Evolutionary conservation across 2,888 invertebrate genomes (phyloP).

Genomic region (Ephialtes manifestator): DNA sequence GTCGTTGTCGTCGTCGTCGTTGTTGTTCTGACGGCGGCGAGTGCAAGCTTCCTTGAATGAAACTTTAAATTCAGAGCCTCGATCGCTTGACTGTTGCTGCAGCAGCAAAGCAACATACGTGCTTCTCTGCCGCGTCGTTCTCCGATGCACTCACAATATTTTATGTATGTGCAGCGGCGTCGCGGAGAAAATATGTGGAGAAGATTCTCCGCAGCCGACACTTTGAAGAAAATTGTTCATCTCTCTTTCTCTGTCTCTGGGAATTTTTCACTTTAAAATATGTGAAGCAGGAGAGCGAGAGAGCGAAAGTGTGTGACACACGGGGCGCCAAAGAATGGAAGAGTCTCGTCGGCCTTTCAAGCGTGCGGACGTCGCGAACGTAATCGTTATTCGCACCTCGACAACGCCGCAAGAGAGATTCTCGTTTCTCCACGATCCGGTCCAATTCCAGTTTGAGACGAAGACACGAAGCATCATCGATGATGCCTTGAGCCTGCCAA

Average conservation of each 20-base stretch:
- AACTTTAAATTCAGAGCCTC: conserved; percentile 67
- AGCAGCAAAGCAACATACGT: conserved; percentile 19
- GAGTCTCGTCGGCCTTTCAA: conserved; percentile 2
- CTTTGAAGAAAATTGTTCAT: conserved; percentile 6
- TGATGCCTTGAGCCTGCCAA: not conserved
- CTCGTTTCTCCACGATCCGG: conserved; percentile 36
- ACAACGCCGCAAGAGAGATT: conserved; percentile 1
- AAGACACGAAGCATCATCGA: not conserved
- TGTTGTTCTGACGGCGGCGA: conserved; percentile 52
- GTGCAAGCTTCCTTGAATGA: conserved; percentile 61
- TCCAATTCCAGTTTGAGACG: conserved; percentile 40
- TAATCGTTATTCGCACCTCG: conserved; percentile 59
- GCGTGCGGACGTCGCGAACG: conserved; percentile 11
- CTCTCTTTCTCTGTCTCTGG: not conserved
- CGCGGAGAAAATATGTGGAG: conserved; percentile 18
- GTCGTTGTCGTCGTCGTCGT: conserved; percentile 31
- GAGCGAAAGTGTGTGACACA: not conserved
- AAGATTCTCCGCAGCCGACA: not conserved
- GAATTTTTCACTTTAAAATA: conserved; percentile 7
- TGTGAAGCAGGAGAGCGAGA: conserved; percentile 7
- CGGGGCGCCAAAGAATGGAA: conserved; percentile 11
- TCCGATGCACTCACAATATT: conserved; percentile 59
- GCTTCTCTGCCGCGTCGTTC: conserved; percentile 2
- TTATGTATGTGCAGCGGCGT: conserved; percentile 40
- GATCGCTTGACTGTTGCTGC: conserved; percentile 21